Conservation (phyloP, 2,113 vertebrate genomes). For the Chionis minor region DNA sequence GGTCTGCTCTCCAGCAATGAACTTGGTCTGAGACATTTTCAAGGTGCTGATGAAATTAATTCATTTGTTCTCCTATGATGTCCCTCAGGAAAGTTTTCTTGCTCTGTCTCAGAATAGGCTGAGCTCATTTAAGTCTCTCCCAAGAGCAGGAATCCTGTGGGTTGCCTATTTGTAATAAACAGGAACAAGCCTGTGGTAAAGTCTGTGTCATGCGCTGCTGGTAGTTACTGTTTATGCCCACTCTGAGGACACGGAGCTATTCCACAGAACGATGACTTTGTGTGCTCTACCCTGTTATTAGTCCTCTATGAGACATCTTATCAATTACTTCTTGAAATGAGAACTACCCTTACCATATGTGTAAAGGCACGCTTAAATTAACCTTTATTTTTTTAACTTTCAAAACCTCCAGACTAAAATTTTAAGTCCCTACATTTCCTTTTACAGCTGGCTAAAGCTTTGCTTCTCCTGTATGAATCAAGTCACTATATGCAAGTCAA, state of each 20-base stretch:
- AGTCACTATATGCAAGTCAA: background rate
- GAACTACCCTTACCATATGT: background rate
- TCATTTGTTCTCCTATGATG: background rate
- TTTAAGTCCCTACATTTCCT: background rate
- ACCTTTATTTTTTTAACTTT: background rate
- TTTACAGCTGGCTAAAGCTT: background rate
- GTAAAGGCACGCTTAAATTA: background rate
- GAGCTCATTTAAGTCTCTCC: background rate
- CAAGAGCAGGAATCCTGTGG: background rate
- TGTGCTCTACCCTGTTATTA: conserved; percentile 9
- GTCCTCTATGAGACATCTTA: background rate
- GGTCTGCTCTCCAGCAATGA: background rate
- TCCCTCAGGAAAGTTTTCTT: background rate
- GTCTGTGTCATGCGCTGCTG: background rate
- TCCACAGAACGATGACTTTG: background rate
- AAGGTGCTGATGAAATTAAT: background rate
- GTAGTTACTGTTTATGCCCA: background rate
- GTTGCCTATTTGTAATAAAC: background rate
- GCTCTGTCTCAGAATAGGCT: background rate
- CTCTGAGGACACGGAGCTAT: background rate
- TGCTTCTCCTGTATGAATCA: background rate
- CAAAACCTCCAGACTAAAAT: background rate
- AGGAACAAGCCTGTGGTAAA: background rate
- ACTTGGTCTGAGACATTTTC: background rate
- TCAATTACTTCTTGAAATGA: background rate